Evolutionary conservation across 2,113 vertebrate species (phyloP).

Genomic region (Alces alces): DNA sequence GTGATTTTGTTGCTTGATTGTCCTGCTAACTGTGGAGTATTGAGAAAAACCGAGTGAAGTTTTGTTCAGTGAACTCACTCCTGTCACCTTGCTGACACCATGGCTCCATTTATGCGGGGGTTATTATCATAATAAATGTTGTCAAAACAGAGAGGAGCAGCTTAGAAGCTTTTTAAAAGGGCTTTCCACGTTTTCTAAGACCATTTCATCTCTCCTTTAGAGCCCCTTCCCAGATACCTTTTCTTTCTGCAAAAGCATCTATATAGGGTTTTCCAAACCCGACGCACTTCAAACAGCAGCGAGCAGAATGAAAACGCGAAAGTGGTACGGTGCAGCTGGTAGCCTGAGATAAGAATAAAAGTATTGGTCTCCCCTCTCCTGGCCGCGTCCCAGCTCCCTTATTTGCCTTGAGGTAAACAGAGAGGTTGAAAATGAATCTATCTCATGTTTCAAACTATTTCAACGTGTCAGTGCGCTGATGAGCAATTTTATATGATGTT

Average conservation of each 20-base stretch:
- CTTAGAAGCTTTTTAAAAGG: slow-evolving; percentile 18
- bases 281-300: slow-evolving; percentile 14
- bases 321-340: neutral
- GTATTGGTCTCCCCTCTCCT: neutral
- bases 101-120: neutral
- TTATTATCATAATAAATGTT: slow-evolving; percentile 16
- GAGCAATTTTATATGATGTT: slow-evolving; percentile 40
- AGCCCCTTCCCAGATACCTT: slow-evolving; percentile 41
- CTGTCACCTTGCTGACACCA: neutral
- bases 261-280: slow-evolving; percentile 23
- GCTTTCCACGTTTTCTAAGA: slow-evolving; percentile 28
- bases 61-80: neutral
- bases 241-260: slow-evolving; percentile 27
- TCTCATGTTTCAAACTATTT: slow-evolving; percentile 57
- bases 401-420: slow-evolving; percentile 52
- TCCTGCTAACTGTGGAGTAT: neutral
- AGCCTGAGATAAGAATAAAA: slow-evolving; percentile 47
- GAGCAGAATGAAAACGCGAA: neutral
- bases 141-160: neutral
- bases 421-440: slow-evolving; percentile 54
- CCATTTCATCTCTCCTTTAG: slow-evolving; percentile 40
- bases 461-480: slow-evolving; percentile 25
- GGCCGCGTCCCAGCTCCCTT: neutral
- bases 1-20: neutral
- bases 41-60: neutral